Evolutionary conservation across 2,888 invertebrate species (phyloP).

Genomic region (Sarcophaga carnaria): DNA sequence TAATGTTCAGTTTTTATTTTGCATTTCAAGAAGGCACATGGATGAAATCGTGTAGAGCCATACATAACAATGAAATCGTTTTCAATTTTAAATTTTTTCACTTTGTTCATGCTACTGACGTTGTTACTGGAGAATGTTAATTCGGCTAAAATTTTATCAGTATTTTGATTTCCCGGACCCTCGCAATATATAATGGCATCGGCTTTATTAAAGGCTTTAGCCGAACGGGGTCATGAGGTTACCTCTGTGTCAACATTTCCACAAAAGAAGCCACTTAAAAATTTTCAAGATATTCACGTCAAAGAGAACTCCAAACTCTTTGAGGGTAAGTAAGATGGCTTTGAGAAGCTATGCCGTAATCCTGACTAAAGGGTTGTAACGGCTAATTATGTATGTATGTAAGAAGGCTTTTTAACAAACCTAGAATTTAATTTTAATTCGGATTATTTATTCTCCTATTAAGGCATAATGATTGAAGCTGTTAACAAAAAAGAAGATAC

Average conservation of each 20-base stretch:
- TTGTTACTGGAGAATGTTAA: neutral
- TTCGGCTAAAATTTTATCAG: conserved; percentile 44
- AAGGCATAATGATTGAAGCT: conserved; percentile 72
- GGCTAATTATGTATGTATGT: no score
- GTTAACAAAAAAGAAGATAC: neutral
- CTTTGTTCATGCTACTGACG: no score
- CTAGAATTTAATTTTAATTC: no score
- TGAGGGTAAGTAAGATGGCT: neutral
- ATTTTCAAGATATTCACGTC: conserved; percentile 70
- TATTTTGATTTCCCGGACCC: conserved; percentile 43
- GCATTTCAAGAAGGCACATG: no score
- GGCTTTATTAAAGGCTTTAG: conserved; percentile 74
- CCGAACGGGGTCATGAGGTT: conserved; percentile 75
- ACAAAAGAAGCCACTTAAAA: conserved; percentile 72
- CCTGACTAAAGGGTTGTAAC: no score
- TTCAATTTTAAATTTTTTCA: no score
- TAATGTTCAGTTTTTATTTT: no score
- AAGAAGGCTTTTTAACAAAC: neutral
- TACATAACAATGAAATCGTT: no score
- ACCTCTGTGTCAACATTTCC: conserved; percentile 74
- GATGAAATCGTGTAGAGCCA: no score
- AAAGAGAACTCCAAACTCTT: neutral
- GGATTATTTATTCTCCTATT: neutral
- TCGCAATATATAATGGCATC: conserved; percentile 74
- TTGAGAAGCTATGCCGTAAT: no score